Conservation (phyloP, 2,113 vertebrate genomes). For the Lathamus discolor region DNA sequence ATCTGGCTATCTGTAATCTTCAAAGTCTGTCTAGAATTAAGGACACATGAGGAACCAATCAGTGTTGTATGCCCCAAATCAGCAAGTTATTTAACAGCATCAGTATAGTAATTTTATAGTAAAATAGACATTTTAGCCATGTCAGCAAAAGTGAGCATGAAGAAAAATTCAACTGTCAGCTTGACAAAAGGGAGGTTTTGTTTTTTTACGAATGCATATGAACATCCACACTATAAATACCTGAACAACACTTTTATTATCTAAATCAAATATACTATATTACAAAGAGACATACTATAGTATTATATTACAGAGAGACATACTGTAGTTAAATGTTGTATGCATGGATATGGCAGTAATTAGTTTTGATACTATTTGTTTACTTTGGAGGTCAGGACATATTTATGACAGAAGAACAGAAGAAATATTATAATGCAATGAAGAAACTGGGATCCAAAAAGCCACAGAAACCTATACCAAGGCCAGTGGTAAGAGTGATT, state of each 20-base stretch:
- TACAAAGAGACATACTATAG: not conserved
- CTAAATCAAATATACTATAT: not conserved
- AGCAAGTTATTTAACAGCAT: not conserved
- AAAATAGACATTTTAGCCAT: not conserved
- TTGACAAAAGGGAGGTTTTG: fast-evolving
- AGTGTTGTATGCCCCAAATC: not conserved
- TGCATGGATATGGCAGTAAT: slow-evolving; percentile 59
- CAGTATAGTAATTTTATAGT: not conserved
- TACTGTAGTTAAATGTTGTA: not conserved
- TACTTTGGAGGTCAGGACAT: slow-evolving; percentile 87
- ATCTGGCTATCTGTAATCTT: not conserved
- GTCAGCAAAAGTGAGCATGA: not conserved
- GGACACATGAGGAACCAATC: not conserved
- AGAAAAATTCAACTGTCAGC: not conserved
- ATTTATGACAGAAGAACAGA: slow-evolving; percentile 88
- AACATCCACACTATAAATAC: not conserved
- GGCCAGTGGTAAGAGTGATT: slow-evolving; percentile 75
- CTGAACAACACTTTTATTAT: not conserved
- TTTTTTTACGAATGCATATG: not conserved
- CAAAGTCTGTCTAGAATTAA: not conserved
- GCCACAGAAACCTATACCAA: slow-evolving; percentile 84
- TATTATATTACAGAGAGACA: not conserved
- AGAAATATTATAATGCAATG: slow-evolving; percentile 87
- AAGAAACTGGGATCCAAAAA: slow-evolving; percentile 86
- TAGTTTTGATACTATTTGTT: slow-evolving; percentile 65